phyloP scores from a whole-genome alignment of 2,797 vertebrate species.

The Petrocephalus sullivani region DNA sequence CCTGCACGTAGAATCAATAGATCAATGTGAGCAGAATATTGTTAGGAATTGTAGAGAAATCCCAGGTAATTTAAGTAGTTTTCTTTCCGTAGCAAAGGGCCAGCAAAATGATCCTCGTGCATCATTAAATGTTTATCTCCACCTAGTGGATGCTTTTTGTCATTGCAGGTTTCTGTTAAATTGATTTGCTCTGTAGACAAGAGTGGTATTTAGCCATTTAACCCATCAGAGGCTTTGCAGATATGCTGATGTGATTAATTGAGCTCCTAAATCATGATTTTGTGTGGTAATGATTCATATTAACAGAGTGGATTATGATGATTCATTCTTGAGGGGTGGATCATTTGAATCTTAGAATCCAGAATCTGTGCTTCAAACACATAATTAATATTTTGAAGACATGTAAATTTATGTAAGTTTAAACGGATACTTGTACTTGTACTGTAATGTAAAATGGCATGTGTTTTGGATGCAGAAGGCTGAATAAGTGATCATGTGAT shows the following conservation, averaged over 20 bases:
- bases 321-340: not conserved
- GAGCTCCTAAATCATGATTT: not conserved
- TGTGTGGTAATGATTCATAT: not conserved
- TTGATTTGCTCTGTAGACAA: not conserved
- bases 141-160: slow-evolving; percentile 6
- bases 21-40: slow-evolving; percentile 5
- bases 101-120: not conserved
- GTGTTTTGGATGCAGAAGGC: not conserved
- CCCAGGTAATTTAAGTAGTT: not conserved
- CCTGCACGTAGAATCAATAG: not conserved
- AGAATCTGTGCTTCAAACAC: not conserved
- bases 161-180: not conserved
- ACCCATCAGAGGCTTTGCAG: not conserved
- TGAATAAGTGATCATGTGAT: not conserved
- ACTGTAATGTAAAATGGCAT: not conserved
- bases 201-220: not conserved
- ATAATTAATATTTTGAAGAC: not conserved
- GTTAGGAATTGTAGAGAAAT: not conserved
- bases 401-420: not conserved
- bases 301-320: not conserved
- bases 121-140: not conserved
- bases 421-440: not conserved
- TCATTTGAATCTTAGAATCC: not conserved
- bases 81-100: not conserved
- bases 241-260: not conserved